Evolutionary conservation across 2,797 vertebrate genomes (phyloP), one percentile per base, ranked within the genome.

Genomic region (Micrastur ruficollis): DNA sequence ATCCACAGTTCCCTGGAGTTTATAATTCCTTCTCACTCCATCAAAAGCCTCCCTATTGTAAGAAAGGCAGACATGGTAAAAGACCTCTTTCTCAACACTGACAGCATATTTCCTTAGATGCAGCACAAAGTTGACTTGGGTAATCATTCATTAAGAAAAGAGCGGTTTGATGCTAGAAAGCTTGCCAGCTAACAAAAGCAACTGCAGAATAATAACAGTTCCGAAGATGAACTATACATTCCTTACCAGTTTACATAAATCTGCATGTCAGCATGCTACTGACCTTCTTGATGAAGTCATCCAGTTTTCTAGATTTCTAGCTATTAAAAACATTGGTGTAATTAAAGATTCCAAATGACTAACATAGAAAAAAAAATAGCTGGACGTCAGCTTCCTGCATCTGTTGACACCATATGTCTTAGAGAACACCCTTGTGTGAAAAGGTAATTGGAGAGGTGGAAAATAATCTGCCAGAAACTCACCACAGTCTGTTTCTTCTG

Each of bases 401-500:
- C 55, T 76, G 63, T 34, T 80, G 81, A 70, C 2, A 19, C 59
- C 63, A 11, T 14, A n/a, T n/a, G 81, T 76, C 59, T 38, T 34
- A 13, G 36, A 74, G 47, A 86, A 89, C 40, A 89, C 14, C 8
- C 1, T 1, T 19, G 36, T 7, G 7, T 49, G 29, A 42, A 79
- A 34, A 72, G 40, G 59, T 67, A 72, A 70, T 12, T 74, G 86
- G 63, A 95, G 82, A 96, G 61, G 80, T 86, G 73, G 73, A 49
- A 96, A 90, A 81, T 0, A 5, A 84, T 56, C 67, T 42, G 38
- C 36, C 63, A 83, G 49, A n/a, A 49, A 97, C 98, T 98, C 89
- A 98, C 98, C 97, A 97, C 97, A 74, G 94, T 98, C 93, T 98
- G 98, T 58, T 98, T 98, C 97, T 98, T 98, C 97, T 98, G 98